phyloP scores from a whole-genome alignment of 2,888 invertebrate genomes.

The Punctoribates punctum region DNA sequence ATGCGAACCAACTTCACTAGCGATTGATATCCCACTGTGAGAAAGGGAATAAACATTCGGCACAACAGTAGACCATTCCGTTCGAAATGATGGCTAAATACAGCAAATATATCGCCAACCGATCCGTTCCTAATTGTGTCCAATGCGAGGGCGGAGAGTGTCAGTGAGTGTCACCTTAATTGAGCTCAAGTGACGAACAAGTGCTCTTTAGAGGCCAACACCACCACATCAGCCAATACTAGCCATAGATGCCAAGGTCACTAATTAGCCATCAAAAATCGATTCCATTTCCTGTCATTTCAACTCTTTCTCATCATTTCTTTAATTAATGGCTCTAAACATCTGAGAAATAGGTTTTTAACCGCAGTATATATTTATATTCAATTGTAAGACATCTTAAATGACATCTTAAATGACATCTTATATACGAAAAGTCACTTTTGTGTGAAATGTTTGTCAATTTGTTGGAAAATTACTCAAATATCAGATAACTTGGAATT shows the following conservation, averaged over 20 bases:
- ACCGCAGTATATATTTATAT: too few relatives aligned
- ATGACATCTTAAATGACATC: too few relatives aligned
- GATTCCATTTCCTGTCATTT: too few relatives aligned
- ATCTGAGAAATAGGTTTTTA: too few relatives aligned
- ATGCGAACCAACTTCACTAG: conserved; percentile 24
- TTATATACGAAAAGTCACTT: too few relatives aligned
- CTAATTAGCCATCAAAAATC: conserved; percentile 11
- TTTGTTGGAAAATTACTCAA: too few relatives aligned
- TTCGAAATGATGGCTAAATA: not conserved
- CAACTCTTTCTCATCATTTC: too few relatives aligned
- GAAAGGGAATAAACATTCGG: conserved; percentile 3
- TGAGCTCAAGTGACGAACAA: conserved; percentile 27
- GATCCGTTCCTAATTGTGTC: conserved; percentile 25
- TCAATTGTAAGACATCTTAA: too few relatives aligned
- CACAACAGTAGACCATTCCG: not conserved
- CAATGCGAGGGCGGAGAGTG: conserved; percentile 12
- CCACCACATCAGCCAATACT: not conserved
- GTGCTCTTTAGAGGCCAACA: not conserved
- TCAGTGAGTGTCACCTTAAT: not conserved
- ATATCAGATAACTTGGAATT: too few relatives aligned
- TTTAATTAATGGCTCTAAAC: too few relatives aligned
- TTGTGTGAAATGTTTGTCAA: too few relatives aligned
- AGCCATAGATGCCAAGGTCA: not conserved
- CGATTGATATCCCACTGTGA: conserved; percentile 7
- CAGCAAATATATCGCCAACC: conserved; percentile 17